Evolutionary conservation across 2,113 vertebrate species (phyloP).

Genomic region (Echinops telfairi): DNA sequence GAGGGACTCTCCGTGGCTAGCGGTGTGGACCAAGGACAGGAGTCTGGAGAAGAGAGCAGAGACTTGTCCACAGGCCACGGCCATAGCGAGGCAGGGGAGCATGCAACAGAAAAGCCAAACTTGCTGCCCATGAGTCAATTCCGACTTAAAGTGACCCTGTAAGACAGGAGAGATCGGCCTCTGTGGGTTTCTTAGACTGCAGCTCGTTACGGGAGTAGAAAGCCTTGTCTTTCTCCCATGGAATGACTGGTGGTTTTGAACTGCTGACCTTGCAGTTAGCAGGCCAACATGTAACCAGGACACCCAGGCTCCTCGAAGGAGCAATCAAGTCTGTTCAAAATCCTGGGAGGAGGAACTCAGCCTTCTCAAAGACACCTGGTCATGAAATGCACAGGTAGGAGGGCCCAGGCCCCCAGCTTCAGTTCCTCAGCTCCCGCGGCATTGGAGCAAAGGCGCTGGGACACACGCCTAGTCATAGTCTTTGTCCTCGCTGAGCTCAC

Average conservation of each 20-base stretch:
- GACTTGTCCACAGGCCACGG: neutral
- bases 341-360: neutral
- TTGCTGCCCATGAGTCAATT: too few relatives aligned
- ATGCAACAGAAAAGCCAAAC: too few relatives aligned
- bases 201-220: too few relatives aligned
- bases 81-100: rapidly evolving
- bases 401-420: neutral
- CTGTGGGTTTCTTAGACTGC: too few relatives aligned
- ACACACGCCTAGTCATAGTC: too few relatives aligned
- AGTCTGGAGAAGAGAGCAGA: neutral
- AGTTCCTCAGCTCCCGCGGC: neutral
- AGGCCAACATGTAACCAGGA: too few relatives aligned
- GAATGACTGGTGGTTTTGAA: too few relatives aligned
- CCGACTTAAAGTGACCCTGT: too few relatives aligned
- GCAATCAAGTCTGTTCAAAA: too few relatives aligned
- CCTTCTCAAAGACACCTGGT: rapidly evolving
- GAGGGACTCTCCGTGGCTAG: rapidly evolving
- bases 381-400: neutral
- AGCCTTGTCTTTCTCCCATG: too few relatives aligned
- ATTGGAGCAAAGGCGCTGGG: neutral
- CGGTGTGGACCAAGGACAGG: rapidly evolving
- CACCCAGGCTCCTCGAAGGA: neutral
- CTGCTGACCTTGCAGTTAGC: too few relatives aligned
- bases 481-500: neutral
- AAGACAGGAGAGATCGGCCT: too few relatives aligned